Percentiles rank a stretch among this genome's conserved stretches.
Evolutionary conservation across 2,888 invertebrate genomes (phyloP).

Genomic region (Ectemnius cavifrons): DNA sequence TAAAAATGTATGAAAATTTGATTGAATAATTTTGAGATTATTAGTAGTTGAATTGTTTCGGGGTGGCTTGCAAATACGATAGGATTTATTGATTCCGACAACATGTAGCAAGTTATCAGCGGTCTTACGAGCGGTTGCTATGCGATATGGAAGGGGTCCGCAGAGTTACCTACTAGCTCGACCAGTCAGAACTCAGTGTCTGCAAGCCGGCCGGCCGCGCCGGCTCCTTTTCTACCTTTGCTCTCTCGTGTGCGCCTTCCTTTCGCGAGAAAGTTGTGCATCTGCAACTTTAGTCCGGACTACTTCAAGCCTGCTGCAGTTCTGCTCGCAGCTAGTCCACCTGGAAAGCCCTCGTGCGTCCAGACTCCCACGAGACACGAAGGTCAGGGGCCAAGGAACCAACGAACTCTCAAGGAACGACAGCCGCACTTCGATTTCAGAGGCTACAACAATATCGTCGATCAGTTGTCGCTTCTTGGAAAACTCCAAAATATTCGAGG

Average conservation of each 20-base stretch:
- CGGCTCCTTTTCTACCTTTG: slow-evolving; percentile 58
- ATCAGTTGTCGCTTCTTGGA: too few species aligned
- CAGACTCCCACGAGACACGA: too few species aligned
- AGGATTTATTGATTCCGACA: slow-evolving; percentile 49
- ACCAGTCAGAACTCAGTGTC: slow-evolving; percentile 67
- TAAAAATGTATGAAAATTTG: too few species aligned
- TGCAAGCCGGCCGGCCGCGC: slow-evolving; percentile 66
- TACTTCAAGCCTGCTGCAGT: background rate
- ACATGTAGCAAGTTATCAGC: slow-evolving; percentile 60
- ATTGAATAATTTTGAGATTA: too few species aligned
- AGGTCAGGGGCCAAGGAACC: too few species aligned
- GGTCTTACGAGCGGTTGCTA: slow-evolving; percentile 65
- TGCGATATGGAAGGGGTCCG: slow-evolving; percentile 66
- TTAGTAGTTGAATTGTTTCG: too few species aligned
- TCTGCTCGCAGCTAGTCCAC: too few species aligned
- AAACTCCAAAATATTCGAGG: too few species aligned
- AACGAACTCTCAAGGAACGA: too few species aligned
- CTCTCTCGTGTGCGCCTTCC: slow-evolving; percentile 34
- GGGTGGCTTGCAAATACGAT: background rate
- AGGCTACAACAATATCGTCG: too few species aligned
- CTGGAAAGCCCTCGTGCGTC: too few species aligned
- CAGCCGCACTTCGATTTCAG: too few species aligned
- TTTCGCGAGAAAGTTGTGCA: slow-evolving; percentile 26
- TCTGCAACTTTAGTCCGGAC: slow-evolving; percentile 5
- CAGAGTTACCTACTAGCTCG: slow-evolving; percentile 64